Base-by-base conservation (phyloP, 2,113 vertebrate genomes). In the Megatriorchis doriae region DNA sequence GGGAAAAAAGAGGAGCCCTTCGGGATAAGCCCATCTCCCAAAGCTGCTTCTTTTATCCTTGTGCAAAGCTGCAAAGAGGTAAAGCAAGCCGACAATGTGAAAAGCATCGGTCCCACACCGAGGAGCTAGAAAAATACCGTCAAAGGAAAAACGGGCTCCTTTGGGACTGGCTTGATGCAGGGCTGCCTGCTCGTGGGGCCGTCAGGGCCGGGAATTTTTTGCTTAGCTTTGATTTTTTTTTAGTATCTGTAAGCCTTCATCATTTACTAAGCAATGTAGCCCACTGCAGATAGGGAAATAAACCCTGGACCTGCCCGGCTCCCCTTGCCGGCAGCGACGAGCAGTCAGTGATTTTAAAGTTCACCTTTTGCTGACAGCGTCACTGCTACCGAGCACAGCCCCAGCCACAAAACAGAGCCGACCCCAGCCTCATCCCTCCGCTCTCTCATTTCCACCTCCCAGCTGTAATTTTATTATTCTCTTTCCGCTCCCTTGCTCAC, bases 131-230 rank as follows among this genome's bases (percentile, higher is more conserved):
- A 65, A 40, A 78, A 3, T 10, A 10, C 8, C 12, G 34, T 20
- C 27, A 14, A 43, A 66, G 65, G 55, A 38, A 21, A 23, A 84
- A 29, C 0, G 0, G 61, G 45, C 42, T 90, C 47, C 36, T 67
- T 10, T 34, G 52, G 65, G 78, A 10, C 67, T 56, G 48, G 19
- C 34, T 59, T 5, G 17, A 5, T 2, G 6, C 4, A 22, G 59
- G 50, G 53, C 83, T 80, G 58, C 58, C 52, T 43, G 83, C 48
- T 56, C 7, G 0, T 5, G 38, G 40, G 26, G 26, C 40, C 31
- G 1, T 7, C 0, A 0, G 25, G 32, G 43, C 26, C 0, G 0
- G 48, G 12, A 1, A 26, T 17, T 6, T 8, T 81, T 86, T 34
- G 25, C 11, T 50, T 50, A 36, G 3, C 18, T 61, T 18, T 45